Evolutionary conservation across 2,888 invertebrate genomes (phyloP).

Genomic region (Trissolcus brochymenae): DNA sequence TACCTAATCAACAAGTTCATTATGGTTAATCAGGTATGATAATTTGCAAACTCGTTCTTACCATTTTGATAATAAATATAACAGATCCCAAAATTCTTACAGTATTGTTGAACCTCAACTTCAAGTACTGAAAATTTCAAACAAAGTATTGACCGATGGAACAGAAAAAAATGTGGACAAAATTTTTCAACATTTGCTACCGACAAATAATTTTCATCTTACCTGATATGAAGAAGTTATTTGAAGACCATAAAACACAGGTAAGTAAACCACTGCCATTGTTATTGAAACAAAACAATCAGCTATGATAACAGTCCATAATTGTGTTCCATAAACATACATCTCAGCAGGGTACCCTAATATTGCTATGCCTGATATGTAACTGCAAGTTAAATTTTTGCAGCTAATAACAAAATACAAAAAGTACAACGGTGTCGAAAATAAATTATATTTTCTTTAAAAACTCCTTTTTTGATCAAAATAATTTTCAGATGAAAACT

Average conservation of each 20-base stretch:
- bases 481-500: background rate
- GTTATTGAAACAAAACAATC: conserved; percentile 83
- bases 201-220: conserved; percentile 57
- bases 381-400: conserved; percentile 77
- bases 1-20: background rate
- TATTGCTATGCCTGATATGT: conserved; percentile 85
- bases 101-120: conserved; percentile 82
- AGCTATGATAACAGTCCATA: conserved; percentile 82
- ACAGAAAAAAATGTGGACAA: background rate
- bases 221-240: conserved; percentile 87
- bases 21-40: background rate
- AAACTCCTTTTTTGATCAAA: background rate
- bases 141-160: background rate
- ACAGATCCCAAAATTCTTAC: conserved; percentile 83
- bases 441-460: background rate
- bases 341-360: conserved; percentile 86
- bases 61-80: conserved; percentile 85
- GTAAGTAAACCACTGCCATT: conserved; percentile 82
- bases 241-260: conserved; percentile 85
- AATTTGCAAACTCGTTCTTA: conserved; percentile 60
- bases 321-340: conserved; percentile 86
- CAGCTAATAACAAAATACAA: background rate
- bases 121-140: conserved; percentile 79
- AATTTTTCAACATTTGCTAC: background rate
- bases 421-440: no score